Conservation (phyloP, 2,113 vertebrate species). For the Heliornis fulica region DNA sequence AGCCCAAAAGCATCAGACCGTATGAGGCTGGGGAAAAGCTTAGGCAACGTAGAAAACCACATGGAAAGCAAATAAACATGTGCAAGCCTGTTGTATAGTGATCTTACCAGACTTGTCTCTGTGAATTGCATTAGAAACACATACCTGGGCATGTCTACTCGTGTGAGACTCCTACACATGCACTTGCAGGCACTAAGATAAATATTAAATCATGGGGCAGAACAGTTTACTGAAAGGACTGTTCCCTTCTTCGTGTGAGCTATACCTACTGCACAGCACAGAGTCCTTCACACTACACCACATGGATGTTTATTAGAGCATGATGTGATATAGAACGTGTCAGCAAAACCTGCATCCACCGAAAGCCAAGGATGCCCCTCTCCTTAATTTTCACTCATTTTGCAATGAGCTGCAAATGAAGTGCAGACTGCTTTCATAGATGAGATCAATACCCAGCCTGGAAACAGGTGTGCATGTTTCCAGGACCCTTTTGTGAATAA, state of each 20-base stretch:
- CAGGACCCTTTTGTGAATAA: background rate
- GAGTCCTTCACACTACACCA: rapidly evolving
- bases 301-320: background rate
- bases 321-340: background rate
- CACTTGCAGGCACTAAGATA: rapidly evolving
- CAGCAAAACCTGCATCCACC: background rate
- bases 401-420: background rate
- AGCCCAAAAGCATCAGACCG: rapidly evolving
- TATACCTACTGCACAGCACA: background rate
- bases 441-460: background rate
- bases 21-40: background rate
- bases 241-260: background rate
- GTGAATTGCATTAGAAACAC: background rate
- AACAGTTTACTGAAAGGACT: background rate
- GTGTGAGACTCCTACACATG: rapidly evolving
- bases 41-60: background rate
- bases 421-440: background rate
- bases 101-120: background rate
- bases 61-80: background rate
- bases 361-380: background rate
- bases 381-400: background rate
- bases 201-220: background rate
- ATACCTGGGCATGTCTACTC: rapidly evolving
- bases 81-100: background rate
- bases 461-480: background rate